Evolutionary conservation across 2,797 vertebrate genomes (phyloP).

Genomic region (Sylvilagus floridanus): DNA sequence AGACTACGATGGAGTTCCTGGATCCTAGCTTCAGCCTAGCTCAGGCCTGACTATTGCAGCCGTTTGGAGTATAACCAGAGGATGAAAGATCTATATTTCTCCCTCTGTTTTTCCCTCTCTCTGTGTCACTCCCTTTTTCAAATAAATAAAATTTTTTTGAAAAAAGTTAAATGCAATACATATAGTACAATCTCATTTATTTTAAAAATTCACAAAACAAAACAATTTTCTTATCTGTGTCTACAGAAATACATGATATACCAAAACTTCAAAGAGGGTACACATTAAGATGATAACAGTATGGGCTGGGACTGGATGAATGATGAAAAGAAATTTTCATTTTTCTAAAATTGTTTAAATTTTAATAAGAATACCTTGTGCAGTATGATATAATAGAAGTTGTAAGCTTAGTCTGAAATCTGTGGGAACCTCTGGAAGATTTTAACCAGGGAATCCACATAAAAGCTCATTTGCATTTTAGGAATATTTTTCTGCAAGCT

Average conservation of each 20-base stretch:
- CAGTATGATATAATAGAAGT: background rate
- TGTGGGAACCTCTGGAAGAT: background rate
- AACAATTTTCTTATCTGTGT: background rate
- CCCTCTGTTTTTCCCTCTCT: too few species aligned
- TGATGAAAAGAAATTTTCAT: background rate
- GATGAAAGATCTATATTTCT: too few species aligned
- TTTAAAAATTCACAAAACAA: conserved; percentile 37
- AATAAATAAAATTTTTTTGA: too few species aligned
- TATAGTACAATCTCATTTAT: background rate
- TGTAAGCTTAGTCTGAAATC: conserved; percentile 37
- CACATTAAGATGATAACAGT: background rate
- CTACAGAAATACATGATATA: background rate
- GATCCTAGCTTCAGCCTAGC: too few species aligned
- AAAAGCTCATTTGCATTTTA: conserved; percentile 5
- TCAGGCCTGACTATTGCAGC: too few species aligned
- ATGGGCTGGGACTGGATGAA: background rate
- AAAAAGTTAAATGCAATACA: background rate
- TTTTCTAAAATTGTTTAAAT: conserved; percentile 34
- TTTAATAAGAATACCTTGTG: conserved; percentile 45
- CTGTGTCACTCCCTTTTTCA: too few species aligned
- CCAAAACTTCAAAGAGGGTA: background rate
- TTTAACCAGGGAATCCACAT: background rate
- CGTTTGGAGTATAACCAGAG: too few species aligned
- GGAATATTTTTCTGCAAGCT: background rate
- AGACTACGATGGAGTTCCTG: too few species aligned